Evolutionary conservation across 2,888 invertebrate genomes (phyloP).

Genomic region (Apamea anceps): DNA sequence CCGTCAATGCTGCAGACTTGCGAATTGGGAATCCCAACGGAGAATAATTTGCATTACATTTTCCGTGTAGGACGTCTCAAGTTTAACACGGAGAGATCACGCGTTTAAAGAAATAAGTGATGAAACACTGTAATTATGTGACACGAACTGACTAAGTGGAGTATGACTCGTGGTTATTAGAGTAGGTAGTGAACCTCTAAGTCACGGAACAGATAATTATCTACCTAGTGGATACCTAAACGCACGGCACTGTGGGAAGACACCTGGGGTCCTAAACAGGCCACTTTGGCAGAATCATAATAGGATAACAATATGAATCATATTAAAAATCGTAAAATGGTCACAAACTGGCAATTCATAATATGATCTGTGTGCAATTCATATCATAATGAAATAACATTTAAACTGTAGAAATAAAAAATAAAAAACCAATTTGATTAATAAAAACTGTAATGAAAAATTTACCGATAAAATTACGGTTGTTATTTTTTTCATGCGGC

Average conservation of each 20-base stretch:
- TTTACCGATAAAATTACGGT: too few relatives aligned
- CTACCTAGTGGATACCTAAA: neutral
- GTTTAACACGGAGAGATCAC: neutral
- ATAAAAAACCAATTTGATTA: too few relatives aligned
- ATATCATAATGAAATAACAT: too few relatives aligned
- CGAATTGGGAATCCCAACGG: constrained; percentile 7
- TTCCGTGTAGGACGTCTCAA: constrained; percentile 9
- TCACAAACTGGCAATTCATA: too few relatives aligned
- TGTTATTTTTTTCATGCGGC: too few relatives aligned
- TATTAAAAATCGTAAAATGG: too few relatives aligned
- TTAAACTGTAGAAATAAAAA: too few relatives aligned
- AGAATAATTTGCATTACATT: neutral
- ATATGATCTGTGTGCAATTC: too few relatives aligned
- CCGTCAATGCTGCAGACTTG: neutral
- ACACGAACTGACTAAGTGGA: neutral
- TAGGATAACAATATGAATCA: too few relatives aligned
- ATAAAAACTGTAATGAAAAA: too few relatives aligned
- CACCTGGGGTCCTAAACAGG: too few relatives aligned
- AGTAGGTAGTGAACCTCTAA: neutral
- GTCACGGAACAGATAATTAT: neutral
- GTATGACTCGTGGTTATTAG: neutral
- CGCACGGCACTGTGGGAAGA: neutral
- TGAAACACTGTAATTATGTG: neutral
- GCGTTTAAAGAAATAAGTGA: neutral
- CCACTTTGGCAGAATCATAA: too few relatives aligned